phyloP scores from a whole-genome alignment of 2,113 vertebrate species.

The Pelecanus crispus region DNA sequence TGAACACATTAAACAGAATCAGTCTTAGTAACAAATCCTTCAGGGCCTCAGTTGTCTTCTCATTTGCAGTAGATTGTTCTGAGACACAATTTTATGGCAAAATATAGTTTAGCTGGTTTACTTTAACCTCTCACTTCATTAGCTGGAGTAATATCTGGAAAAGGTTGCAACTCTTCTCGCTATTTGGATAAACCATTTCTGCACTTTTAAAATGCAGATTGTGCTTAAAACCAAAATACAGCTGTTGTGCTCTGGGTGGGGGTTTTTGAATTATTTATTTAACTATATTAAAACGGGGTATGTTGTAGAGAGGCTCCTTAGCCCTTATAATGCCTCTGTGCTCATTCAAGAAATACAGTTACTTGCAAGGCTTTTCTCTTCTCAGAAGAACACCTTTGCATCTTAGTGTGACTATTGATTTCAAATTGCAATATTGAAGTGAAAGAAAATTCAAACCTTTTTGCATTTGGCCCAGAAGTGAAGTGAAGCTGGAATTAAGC shows the following conservation, averaged over 20 bases:
- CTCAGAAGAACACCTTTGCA: background rate
- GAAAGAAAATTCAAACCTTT: background rate
- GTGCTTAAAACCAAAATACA: background rate
- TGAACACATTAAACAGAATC: background rate
- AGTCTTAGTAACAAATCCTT: background rate
- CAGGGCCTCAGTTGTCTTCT: background rate
- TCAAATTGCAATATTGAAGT: background rate
- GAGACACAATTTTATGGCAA: background rate
- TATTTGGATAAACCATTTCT: background rate
- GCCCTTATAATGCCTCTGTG: background rate
- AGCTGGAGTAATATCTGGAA: background rate
- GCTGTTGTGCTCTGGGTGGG: background rate
- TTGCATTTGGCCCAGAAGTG: background rate
- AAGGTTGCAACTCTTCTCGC: background rate
- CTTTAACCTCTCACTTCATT: constrained; percentile 30
- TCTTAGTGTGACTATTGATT: background rate
- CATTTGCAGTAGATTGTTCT: background rate
- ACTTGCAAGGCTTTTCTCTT: background rate
- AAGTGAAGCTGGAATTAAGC: background rate
- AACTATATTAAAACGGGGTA: background rate
- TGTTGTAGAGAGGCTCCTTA: background rate
- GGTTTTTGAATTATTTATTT: background rate
- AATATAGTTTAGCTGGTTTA: background rate
- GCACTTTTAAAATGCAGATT: background rate
- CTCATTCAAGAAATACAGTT: background rate